A percentile compares a stretch with the other conserved stretches of the same genome.
These are phyloP conservation scores for Sylvilagus floridanus DNA, from an alignment of 2,797 vertebrate genomes.

Conservation along the genomic window DNA sequence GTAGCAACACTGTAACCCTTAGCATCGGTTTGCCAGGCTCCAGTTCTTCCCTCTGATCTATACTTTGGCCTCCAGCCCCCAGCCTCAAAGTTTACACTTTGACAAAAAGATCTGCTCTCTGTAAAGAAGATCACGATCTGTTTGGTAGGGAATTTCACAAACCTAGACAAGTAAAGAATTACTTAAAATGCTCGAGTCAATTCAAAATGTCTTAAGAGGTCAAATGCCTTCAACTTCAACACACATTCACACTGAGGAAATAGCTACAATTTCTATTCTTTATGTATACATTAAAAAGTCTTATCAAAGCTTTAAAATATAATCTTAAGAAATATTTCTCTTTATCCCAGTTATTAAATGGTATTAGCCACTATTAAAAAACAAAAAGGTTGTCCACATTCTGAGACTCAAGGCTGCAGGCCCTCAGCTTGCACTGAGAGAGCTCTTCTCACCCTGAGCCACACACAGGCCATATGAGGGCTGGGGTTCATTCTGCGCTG, in stretches of 20 bases:
- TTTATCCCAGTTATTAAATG: constrained; percentile 37
- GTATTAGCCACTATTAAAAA: constrained; percentile 21
- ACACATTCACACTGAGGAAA: constrained; percentile 46
- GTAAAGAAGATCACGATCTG: constrained; percentile 27
- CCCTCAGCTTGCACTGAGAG: neutral
- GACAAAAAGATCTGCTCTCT: constrained; percentile 13
- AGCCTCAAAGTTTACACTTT: neutral
- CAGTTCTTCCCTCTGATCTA: neutral
- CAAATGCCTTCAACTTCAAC: constrained; percentile 50
- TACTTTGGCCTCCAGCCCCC: neutral
- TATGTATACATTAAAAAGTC: constrained; percentile 27
- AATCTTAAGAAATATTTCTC: constrained; percentile 41
- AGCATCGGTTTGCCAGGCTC: neutral
- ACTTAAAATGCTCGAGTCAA: neutral
- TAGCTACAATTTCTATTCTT: constrained; percentile 24
- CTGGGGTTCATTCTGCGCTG: no score
- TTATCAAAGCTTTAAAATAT: constrained; percentile 59
- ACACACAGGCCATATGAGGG: neutral
- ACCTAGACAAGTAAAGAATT: neutral
- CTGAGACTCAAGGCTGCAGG: neutral
- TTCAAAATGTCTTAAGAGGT: constrained; percentile 40
- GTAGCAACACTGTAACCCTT: neutral
- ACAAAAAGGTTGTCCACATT: neutral
- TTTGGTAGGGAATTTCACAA: constrained; percentile 20
- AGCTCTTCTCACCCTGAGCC: neutral